These are phyloP conservation scores for Psilopogon haemacephalus DNA, from an alignment of 2,113 vertebrate genomes.

Conservation along the genomic window DNA sequence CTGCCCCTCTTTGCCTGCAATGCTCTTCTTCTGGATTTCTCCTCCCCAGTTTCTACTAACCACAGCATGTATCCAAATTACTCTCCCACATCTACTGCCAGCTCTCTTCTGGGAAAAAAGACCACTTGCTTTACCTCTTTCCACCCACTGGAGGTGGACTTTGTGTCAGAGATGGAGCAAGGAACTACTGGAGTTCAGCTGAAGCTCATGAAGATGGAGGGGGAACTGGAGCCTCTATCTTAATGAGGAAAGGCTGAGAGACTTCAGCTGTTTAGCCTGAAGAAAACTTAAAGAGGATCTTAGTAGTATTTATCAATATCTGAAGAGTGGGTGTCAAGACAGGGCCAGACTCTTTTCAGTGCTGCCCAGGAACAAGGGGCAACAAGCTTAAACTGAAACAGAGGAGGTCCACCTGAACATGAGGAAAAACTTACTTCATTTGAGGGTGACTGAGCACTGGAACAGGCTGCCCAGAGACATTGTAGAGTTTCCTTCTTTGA, in stretches of 20 bases:
- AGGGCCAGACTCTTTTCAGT: neutral
- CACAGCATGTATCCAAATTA: neutral
- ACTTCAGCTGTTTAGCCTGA: neutral
- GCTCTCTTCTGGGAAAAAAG: neutral
- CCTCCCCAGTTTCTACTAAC: neutral
- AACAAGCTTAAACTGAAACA: neutral
- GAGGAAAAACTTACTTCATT: neutral
- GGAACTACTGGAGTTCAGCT: neutral
- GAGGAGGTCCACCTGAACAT: neutral
- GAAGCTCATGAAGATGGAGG: neutral
- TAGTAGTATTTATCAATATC: neutral
- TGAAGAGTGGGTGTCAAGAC: neutral
- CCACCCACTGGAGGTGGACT: neutral
- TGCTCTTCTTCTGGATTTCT: neutral
- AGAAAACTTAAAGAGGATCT: neutral
- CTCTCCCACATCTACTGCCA: neutral
- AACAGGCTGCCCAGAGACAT: neutral
- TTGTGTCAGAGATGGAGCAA: neutral
- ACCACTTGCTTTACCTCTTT: neutral
- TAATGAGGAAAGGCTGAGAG: neutral
- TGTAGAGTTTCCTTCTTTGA: too few species aligned
- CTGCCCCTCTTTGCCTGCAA: neutral
- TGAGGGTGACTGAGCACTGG: neutral
- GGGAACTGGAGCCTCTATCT: neutral
- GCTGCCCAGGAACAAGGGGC: neutral